phyloP scores from a whole-genome alignment of 2,113 vertebrate genomes.

The Urocynchramus pylzowi region DNA sequence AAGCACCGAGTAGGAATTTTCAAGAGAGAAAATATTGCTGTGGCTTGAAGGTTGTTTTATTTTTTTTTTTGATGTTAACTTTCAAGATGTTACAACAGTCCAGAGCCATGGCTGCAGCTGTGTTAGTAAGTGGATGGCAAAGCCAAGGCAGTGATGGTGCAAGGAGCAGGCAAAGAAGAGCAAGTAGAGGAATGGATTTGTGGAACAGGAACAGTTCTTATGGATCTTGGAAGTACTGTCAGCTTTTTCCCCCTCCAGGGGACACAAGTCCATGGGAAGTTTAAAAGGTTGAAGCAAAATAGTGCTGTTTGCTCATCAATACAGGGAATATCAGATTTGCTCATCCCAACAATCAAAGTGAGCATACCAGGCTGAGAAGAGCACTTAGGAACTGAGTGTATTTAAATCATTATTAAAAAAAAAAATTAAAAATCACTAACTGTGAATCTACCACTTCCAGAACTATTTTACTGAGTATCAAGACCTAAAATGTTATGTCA shows the following conservation, averaged over 20 bases:
- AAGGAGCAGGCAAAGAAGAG: neutral
- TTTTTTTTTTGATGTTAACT: neutral
- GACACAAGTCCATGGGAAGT: neutral
- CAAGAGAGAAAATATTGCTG: neutral
- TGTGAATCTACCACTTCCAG: neutral
- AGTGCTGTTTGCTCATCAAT: neutral
- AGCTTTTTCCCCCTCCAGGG: neutral
- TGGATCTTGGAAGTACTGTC: neutral
- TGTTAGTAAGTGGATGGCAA: neutral
- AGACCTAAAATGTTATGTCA: neutral
- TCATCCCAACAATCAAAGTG: neutral
- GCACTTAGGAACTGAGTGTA: neutral
- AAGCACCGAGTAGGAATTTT: neutral
- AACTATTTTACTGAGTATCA: neutral
- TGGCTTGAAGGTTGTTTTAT: neutral
- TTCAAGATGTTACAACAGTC: neutral
- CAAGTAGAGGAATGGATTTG: fast-evolving
- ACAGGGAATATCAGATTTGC: neutral
- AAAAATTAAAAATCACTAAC: neutral
- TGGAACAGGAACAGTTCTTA: neutral
- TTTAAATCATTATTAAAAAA: neutral
- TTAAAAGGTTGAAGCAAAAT: neutral
- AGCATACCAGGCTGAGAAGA: neutral
- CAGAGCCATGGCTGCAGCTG: neutral
- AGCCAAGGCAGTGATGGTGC: neutral